These are phyloP conservation scores for Lateolabrax maculatus DNA, from an alignment of 2,797 vertebrate species.

Conservation along the genomic window DNA sequence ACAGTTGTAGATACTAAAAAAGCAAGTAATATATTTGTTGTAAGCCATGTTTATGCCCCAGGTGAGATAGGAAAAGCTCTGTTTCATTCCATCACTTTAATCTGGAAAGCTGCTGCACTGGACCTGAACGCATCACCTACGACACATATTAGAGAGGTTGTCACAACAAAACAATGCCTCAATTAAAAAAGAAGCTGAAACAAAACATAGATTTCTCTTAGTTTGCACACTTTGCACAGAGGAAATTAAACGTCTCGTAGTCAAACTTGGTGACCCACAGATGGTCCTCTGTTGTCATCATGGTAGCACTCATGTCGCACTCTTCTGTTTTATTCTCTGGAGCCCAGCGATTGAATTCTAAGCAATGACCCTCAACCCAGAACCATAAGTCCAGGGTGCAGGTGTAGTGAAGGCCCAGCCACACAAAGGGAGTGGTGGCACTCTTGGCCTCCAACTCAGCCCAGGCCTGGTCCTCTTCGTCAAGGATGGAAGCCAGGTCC, in stretches of 20 bases:
- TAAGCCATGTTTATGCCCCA: neutral
- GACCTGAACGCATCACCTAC: neutral
- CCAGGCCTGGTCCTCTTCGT: slow-evolving; percentile 16
- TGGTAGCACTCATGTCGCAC: slow-evolving; percentile 47
- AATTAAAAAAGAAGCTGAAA: too few relatives aligned
- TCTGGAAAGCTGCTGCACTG: neutral
- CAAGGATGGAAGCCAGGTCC: slow-evolving; percentile 59
- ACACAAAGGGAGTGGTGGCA: slow-evolving; percentile 45
- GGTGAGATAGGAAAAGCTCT: neutral
- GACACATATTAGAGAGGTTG: neutral
- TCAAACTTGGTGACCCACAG: slow-evolving; percentile 36
- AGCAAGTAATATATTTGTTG: neutral
- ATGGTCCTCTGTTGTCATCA: slow-evolving; percentile 14
- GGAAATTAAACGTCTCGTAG: slow-evolving; percentile 30
- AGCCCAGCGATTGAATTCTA: slow-evolving; percentile 36
- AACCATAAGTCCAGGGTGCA: slow-evolving; percentile 70
- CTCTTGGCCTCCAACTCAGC: slow-evolving; percentile 11
- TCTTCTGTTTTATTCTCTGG: rapidly evolving
- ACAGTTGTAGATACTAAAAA: neutral
- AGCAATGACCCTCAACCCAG: slow-evolving; percentile 38
- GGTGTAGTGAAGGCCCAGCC: slow-evolving; percentile 67
- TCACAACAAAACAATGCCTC: neutral
- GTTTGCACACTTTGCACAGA: slow-evolving; percentile 44
- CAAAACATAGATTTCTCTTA: neutral
- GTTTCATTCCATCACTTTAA: neutral